Evolutionary conservation across 2,888 invertebrate genomes (phyloP).

Genomic region (Lepetodrilus schrolli): DNA sequence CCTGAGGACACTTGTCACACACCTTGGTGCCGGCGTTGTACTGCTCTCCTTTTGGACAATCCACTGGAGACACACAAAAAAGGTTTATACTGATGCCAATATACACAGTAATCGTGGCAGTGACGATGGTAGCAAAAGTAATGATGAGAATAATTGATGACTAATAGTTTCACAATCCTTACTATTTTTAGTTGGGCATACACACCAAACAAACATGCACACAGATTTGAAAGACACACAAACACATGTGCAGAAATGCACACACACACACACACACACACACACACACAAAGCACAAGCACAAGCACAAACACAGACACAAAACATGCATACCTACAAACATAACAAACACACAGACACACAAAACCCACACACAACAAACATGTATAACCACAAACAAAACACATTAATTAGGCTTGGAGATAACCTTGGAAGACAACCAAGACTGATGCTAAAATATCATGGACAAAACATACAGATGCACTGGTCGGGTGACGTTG

Average conservation of each 20-base stretch:
- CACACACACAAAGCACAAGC: no score
- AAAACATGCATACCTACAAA: no score
- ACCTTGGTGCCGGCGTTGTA: conserved; percentile 82
- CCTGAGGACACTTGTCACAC: conserved; percentile 84
- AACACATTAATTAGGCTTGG: background rate
- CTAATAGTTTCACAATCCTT: no score
- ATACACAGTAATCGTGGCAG: background rate
- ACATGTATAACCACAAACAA: background rate
- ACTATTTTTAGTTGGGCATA: no score
- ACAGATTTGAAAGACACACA: no score
- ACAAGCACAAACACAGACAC: no score
- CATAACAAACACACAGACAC: no score
- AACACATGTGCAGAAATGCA: no score
- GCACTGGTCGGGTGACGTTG: conserved; percentile 12
- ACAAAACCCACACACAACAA: background rate
- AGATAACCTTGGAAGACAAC: background rate
- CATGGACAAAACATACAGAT: conserved; percentile 10
- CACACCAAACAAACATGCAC: no score
- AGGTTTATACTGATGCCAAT: background rate
- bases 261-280: no score
- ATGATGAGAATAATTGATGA: background rate
- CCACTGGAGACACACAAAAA: conserved; percentile 41
- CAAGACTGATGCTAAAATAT: background rate
- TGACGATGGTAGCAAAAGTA: background rate
- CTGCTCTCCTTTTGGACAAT: conserved; percentile 51